Base-by-base conservation (phyloP, 2,113 vertebrate species). In the Calypte anna region DNA sequence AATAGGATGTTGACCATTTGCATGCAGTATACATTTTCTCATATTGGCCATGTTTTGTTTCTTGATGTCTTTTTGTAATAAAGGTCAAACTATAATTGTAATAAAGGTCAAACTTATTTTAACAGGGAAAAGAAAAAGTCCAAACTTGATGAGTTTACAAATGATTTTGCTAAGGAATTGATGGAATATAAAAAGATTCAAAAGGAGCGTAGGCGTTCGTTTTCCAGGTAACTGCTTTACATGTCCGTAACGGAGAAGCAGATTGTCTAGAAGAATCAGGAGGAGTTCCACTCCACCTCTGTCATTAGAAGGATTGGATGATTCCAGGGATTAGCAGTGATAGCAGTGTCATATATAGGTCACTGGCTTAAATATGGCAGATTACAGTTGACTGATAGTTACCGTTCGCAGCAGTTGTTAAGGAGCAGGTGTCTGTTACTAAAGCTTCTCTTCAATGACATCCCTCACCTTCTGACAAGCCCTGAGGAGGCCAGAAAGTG, bases 151-250 rank as follows among this genome's bases (percentile, higher is more conserved):
- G 99, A 99, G 97, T 99, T 99, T 97, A 99, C 99, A 97, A 99
- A 99, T 98, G 99, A 99, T 98, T 99, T 99, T 98, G 99, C 99
- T 97, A 99, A 99, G 98, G 99, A 99, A 97, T 98, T 99, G 92
- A 98, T 99, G 98, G 99, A 99, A 98, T 99, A 99, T 97, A 99
- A 99, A 98, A 99, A 99, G 97, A 98, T 99, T 96, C 99, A 99
- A 97, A 99, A 99, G 97, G 99, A 99, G 96, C 98, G 98, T 96
- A 98, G 98, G 95, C 98, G 98, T 59, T 99, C 99, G 91, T 99
- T 99, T 97, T 99, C 99, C 92, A 99, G 99, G 99, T 99, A 98
- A 96, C 97, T 98, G 95, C 97, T 98, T 98, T 97, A 96, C 95
- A 95, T 97, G 97, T 97, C 97, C 95, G 97, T 97, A 96, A 98